Evolutionary conservation across 2,888 invertebrate genomes (phyloP), one percentile per base, ranked within the genome.

Genomic region (Yponomeuta sedellus): DNA sequence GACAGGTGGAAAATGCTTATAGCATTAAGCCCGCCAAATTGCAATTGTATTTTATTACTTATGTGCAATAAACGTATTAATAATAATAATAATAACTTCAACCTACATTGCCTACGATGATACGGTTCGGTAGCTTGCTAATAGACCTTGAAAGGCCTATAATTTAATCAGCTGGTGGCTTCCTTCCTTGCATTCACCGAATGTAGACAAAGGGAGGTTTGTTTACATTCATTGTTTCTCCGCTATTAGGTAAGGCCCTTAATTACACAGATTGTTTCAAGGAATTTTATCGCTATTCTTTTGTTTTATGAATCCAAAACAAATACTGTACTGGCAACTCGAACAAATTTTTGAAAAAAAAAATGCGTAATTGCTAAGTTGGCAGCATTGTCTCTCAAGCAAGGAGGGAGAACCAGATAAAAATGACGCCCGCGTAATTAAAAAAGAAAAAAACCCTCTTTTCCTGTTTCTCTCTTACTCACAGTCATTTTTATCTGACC

Each of bases 401-500:
- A 75, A 79, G 81, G 81, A 82, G 74, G 82, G 83, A 84, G 87
- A 88, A 83, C 77, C 86, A 86, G 91, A 91, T 91, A 91, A 91
- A 91, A 91, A 91, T 91, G 91, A 91, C 91, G 77, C 82, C 80
- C 44, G 44, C 16, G 44, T 52, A 16, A 52, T 12, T 5, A 52
- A 52, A 52, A 12, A 52, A 52, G 16, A 70, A 69, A 72, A 68
- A 70, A 71, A 74, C 68, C 69, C 74, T 70, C 71, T 70, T 68
- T 64, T 20, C 71, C 68, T 70, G 69, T 68, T 68, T 71, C 69
- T 72, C 12, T 64, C 34, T 66, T 65, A 22, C 34, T 69, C 77
- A 73, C 82, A 83, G 91, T 91, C 91, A 91, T 91, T 91, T 91
- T 91, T 91, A 91, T 91, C 91, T 85, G 84, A 73, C 67, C 80